Conservation (phyloP, 2,888 invertebrate species). For the Leucoptera coffeella region DNA sequence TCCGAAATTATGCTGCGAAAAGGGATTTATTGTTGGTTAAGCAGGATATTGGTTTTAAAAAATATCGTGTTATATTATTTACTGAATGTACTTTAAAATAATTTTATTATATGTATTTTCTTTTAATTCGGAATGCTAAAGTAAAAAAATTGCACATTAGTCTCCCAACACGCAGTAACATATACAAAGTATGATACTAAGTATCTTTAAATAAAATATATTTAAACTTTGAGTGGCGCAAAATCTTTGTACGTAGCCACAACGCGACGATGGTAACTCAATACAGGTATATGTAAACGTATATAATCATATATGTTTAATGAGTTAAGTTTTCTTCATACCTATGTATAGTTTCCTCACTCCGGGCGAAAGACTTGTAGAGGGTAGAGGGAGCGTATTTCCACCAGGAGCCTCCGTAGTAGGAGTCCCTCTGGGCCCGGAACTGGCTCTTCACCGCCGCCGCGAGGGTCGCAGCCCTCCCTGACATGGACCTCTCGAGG, state of each 20-base stretch:
- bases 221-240: background rate
- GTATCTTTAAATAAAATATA: background rate
- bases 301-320: too few species aligned
- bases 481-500: constrained; percentile 51
- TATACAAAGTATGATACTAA: background rate
- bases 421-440: constrained; percentile 72
- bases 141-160: too few species aligned
- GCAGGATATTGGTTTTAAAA: too few species aligned
- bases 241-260: too few species aligned
- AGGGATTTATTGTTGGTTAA: too few species aligned
- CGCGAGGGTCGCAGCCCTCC: constrained; percentile 58
- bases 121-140: too few species aligned
- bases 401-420: constrained; percentile 78
- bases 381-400: constrained; percentile 69
- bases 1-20: constrained; percentile 67
- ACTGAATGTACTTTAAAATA: too few species aligned
- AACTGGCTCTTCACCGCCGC: constrained; percentile 74
- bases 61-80: too few species aligned
- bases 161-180: too few species aligned
- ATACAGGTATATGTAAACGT: too few species aligned
- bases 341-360: constrained; percentile 78
- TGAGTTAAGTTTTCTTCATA: constrained; percentile 26
- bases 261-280: too few species aligned
- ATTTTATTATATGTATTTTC: too few species aligned
- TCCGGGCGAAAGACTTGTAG: constrained; percentile 62